Base-by-base conservation (phyloP, 53 echinoderm and acorn worm species). In the Mesocentrotus franciscanus region DNA sequence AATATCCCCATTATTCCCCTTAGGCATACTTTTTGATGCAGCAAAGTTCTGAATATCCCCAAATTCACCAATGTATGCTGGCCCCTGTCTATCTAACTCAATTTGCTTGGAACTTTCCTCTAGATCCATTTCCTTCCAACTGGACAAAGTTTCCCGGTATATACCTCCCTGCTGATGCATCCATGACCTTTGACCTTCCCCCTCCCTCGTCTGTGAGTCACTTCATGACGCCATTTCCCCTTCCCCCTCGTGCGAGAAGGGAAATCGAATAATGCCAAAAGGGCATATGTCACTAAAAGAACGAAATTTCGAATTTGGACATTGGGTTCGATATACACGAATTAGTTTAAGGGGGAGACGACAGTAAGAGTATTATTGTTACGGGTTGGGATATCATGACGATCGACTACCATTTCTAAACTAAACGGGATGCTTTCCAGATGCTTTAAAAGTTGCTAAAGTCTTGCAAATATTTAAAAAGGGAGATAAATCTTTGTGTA, bases 131-230 rank as follows among this genome's bases (percentile, higher is more conserved):
- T 81, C 81, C 81, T 81, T 81, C 81, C 81, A 39, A 42, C 1
- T 7, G 36, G 81, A 36, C 81, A 81, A 81, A 42, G 12, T 9
- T 81, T 42, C 42, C 81, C 81, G 42, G 6, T 6, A 49, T 49
- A 18, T 81, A 42, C 81, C 81, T 33, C 76, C 33, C 22, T 9
- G 11, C 16, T 81, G 81, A 81, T 81, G 42, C 18, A 81, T 42
- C 81, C 81, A 42, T 60, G 24, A 90, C 90, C 90, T 90, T 29
- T 90, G 90, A 85, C 85, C 85, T 85, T n/a, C 85, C 90, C 90
- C 90, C 60, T 90, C 90, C 90, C 90, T 60, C 15, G 32, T 90
- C 59, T 32, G 27, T 90, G 90, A 90, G 13, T 58, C 90, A 90
- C 60, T 1, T 13, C 20, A 90, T 90, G 90, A 60, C 58, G 58